These are phyloP conservation scores for Stegastes partitus DNA, from an alignment of 2,113 vertebrate species.

Conservation along the genomic window DNA sequence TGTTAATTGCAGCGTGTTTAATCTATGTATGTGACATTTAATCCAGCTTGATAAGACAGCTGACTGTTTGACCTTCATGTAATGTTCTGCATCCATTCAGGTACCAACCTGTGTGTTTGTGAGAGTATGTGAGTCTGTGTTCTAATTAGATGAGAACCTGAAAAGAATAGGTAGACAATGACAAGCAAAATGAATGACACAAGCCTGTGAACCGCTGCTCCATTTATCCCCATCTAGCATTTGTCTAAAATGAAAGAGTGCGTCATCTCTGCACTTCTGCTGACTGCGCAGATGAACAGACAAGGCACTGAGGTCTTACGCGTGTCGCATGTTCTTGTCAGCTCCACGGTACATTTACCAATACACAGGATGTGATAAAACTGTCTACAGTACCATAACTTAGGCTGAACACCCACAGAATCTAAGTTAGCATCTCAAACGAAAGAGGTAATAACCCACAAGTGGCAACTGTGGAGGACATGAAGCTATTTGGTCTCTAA, in stretches of 20 bases:
- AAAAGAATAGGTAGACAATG: conserved; percentile 62
- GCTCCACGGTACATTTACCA: conserved; percentile 25
- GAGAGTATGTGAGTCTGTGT: conserved; percentile 8
- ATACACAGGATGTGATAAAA: conserved; percentile 35
- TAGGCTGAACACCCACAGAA: conserved; percentile 32
- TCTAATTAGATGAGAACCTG: conserved; percentile 72
- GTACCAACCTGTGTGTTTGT: conserved; percentile 37
- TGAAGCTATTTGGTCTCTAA: conserved; percentile 57
- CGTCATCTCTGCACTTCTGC: conserved; percentile 66
- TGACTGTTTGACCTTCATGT: conserved; percentile 73
- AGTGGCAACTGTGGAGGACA: conserved; percentile 35
- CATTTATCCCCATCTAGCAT: conserved; percentile 61
- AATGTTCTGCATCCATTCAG: conserved; percentile 64
- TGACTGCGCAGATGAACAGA: conserved; percentile 66
- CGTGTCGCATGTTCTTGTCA: conserved; percentile 53
- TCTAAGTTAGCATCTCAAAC: conserved; percentile 20
- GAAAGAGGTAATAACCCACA: conserved; percentile 49
- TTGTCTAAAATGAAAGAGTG: conserved; percentile 63
- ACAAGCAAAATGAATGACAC: conserved; percentile 71
- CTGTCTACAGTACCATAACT: conserved; percentile 8
- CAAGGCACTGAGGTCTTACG: conserved; percentile 48
- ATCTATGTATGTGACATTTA: conserved; percentile 69
- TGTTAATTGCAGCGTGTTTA: conserved; percentile 46
- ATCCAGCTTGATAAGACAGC: conserved; percentile 59
- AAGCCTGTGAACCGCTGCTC: conserved; percentile 46